phyloP scores from a whole-genome alignment of 2,888 invertebrate species.

The Pristionchus japonicus region DNA sequence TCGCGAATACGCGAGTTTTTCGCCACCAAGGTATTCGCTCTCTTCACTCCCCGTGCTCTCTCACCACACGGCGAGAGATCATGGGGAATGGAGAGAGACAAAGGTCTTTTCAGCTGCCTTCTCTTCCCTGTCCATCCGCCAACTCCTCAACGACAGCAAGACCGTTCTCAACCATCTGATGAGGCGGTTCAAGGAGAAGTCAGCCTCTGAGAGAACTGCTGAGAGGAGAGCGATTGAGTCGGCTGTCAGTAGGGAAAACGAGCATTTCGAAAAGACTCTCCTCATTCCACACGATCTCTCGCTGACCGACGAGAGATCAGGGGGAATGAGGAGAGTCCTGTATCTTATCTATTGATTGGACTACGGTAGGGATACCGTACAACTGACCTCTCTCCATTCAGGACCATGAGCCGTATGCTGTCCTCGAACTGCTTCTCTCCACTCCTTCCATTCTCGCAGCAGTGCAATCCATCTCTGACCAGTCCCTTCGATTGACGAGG shows the following conservation, averaged over 20 bases:
- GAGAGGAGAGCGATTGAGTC: not conserved
- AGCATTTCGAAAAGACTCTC: not conserved
- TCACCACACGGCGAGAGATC: too few species aligned
- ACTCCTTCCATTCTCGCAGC: not conserved
- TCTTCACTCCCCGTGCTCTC: too few species aligned
- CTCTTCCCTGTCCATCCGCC: not conserved
- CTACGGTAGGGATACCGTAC: not conserved
- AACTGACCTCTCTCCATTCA: not conserved
- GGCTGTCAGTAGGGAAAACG: not conserved
- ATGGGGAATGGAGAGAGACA: not conserved
- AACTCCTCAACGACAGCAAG: not conserved
- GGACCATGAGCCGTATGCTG: not conserved
- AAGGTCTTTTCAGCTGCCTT: not conserved
- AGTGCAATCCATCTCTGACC: not conserved
- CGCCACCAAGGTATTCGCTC: not conserved
- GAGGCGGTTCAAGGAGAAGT: not conserved
- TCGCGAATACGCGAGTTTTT: not conserved
- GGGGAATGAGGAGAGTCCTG: too few species aligned
- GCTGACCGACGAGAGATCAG: not conserved
- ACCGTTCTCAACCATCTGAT: not conserved
- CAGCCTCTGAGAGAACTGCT: not conserved
- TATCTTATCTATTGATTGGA: not conserved
- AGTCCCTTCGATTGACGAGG: not conserved
- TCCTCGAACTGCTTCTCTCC: not conserved
- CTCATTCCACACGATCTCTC: not conserved